Evolutionary conservation across 2,113 vertebrate species (phyloP).

Genomic region (Aphyosemion australe): DNA sequence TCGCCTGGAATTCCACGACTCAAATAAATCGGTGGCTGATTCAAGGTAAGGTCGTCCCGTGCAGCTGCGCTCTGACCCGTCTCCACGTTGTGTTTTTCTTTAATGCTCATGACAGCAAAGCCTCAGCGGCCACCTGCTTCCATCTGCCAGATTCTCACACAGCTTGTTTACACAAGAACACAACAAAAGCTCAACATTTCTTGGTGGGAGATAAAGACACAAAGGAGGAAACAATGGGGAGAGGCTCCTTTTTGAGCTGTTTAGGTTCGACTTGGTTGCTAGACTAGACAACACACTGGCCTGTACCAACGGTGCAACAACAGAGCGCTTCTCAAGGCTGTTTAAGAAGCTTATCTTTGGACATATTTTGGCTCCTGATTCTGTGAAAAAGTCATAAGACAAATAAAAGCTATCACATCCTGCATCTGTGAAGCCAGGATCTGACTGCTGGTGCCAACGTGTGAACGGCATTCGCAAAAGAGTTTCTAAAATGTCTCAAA

Average conservation of each 20-base stretch:
- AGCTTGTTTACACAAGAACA: slow-evolving; percentile 77
- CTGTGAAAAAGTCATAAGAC: slow-evolving; percentile 43
- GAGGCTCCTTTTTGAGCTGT: slow-evolving; percentile 57
- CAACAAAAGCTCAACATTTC: slow-evolving; percentile 80
- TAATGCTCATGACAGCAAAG: slow-evolving; percentile 74
- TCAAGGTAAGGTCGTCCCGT: slow-evolving; percentile 58
- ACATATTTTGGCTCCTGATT: slow-evolving; percentile 71
- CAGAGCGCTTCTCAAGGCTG: slow-evolving; percentile 70
- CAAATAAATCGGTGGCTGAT: slow-evolving; percentile 58
- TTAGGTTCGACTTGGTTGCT: slow-evolving; percentile 75
- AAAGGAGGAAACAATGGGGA: slow-evolving; percentile 61
- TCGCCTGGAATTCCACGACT: slow-evolving; percentile 62
- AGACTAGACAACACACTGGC: slow-evolving; percentile 78
- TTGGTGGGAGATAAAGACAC: slow-evolving; percentile 71
- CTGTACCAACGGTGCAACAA: slow-evolving; percentile 69
- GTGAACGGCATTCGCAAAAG: no score
- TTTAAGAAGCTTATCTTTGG: slow-evolving; percentile 36
- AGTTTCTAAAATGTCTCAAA: no score
- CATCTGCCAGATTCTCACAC: slow-evolving; percentile 73
- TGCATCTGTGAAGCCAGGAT: slow-evolving; percentile 44
- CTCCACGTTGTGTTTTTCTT: slow-evolving; percentile 65
- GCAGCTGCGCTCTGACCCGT: slow-evolving; percentile 68
- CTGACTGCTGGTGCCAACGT: no score
- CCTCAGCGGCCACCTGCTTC: slow-evolving; percentile 76
- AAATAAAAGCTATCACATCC: slow-evolving; percentile 43